phyloP scores from a whole-genome alignment of 2,888 invertebrate genomes.

The Lomographa bimaculata region DNA sequence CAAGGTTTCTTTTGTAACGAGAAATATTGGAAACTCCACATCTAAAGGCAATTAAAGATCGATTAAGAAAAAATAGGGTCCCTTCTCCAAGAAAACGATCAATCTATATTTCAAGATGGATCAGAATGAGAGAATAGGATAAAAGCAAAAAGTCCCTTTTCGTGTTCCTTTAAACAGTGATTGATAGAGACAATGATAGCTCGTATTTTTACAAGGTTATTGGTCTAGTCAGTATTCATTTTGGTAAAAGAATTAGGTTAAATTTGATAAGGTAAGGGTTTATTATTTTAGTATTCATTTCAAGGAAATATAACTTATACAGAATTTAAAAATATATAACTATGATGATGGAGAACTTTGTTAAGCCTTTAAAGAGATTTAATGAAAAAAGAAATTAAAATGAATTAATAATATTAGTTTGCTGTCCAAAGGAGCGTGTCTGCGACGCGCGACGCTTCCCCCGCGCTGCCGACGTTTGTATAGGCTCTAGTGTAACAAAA shows the following conservation, averaged over 20 bases:
- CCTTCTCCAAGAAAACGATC: constrained; percentile 37
- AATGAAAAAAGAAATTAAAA: too few species aligned
- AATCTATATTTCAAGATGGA: constrained; percentile 54
- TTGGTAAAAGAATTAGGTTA: constrained; percentile 25
- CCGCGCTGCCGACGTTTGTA: too few species aligned
- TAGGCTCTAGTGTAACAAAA: too few species aligned
- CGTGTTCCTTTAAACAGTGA: constrained; percentile 44
- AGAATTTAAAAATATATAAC: too few species aligned
- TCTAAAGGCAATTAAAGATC: constrained; percentile 26
- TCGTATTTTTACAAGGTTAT: constrained; percentile 37
- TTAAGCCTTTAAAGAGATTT: too few species aligned
- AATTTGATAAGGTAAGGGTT: constrained; percentile 8
- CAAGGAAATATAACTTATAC: too few species aligned
- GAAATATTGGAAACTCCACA: constrained; percentile 5
- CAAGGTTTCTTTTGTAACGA: constrained; percentile 8
- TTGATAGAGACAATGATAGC: constrained; percentile 41
- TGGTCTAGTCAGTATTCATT: constrained; percentile 51
- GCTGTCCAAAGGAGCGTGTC: too few species aligned
- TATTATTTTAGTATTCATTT: too few species aligned
- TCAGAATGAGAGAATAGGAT: constrained; percentile 36
- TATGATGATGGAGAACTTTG: too few species aligned
- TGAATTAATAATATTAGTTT: too few species aligned
- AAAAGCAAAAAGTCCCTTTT: constrained; percentile 45
- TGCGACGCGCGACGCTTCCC: too few species aligned
- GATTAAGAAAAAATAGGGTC: constrained; percentile 22